A percentile compares a stretch with the other conserved stretches of the same genome.
phyloP scores from a whole-genome alignment of 2,113 vertebrate genomes.

The Mobula hypostoma region DNA sequence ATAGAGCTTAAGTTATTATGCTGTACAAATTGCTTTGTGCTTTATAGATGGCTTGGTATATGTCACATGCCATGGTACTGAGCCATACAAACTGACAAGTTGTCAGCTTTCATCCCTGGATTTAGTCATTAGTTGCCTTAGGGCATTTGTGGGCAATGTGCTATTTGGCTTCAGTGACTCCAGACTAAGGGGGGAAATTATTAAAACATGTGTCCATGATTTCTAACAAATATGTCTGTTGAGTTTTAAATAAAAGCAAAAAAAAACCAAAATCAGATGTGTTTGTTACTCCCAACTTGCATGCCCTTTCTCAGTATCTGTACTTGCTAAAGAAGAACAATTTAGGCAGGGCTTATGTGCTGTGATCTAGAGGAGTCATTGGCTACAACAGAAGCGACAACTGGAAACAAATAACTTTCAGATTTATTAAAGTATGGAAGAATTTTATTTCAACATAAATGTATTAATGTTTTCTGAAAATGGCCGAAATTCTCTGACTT shows the following conservation, averaged over 20 bases:
- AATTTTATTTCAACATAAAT: background rate
- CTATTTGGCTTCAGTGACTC: background rate
- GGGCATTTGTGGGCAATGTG: no score
- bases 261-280: background rate
- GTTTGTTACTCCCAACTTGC: background rate
- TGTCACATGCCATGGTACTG: background rate
- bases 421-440: background rate
- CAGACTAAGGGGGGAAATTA: background rate
- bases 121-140: no score
- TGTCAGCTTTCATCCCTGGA: background rate
- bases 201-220: background rate
- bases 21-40: background rate
- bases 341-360: background rate
- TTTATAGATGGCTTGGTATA: background rate
- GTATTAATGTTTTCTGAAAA: background rate
- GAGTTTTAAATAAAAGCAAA: background rate
- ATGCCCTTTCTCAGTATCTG: background rate
- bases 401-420: background rate
- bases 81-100: background rate
- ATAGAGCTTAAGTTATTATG: background rate
- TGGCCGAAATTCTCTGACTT: background rate
- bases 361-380: background rate
- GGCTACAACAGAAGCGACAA: background rate
- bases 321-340: background rate
- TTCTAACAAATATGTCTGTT: background rate